Evolutionary conservation across 2,888 invertebrate genomes (phyloP).

Genomic region (Atethmia centrago): DNA sequence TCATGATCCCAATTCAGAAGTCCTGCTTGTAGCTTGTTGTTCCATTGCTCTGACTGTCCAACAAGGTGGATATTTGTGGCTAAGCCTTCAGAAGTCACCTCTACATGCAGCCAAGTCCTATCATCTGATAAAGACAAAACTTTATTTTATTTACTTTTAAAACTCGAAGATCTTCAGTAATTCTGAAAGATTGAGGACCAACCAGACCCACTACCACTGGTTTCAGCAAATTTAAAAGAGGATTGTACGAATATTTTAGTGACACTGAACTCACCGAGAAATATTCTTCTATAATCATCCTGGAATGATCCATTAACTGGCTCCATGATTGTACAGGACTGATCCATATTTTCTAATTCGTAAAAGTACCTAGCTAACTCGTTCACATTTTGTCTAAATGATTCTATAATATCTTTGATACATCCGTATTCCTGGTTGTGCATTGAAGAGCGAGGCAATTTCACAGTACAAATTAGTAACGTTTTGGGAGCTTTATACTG

Average conservation of each 20-base stretch:
- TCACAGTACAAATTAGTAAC: slow-evolving; percentile 71
- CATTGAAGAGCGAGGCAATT: slow-evolving; percentile 76
- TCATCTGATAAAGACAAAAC: slow-evolving; percentile 72
- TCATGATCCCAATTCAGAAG: slow-evolving; percentile 85
- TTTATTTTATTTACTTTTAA: background rate
- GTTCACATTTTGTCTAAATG: slow-evolving; percentile 72
- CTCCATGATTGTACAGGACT: slow-evolving; percentile 80
- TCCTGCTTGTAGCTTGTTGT: slow-evolving; percentile 79
- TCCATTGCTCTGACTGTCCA: slow-evolving; percentile 80
- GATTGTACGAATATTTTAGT: background rate
- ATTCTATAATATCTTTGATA: slow-evolving; percentile 73
- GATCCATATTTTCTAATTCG: slow-evolving; percentile 81
- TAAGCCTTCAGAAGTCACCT: slow-evolving; percentile 81
- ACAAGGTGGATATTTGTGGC: slow-evolving; percentile 82
- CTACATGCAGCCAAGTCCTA: slow-evolving; percentile 84
- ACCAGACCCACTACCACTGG: background rate
- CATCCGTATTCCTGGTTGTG: slow-evolving; percentile 76
- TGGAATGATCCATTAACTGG: slow-evolving; percentile 80
- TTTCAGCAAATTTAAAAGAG: background rate
- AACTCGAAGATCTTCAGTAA: background rate
- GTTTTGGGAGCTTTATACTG: slow-evolving; percentile 74
- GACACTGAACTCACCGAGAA: slow-evolving; percentile 74
- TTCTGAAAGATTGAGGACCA: background rate
- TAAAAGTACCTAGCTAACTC: slow-evolving; percentile 77
- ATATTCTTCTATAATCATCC: slow-evolving; percentile 83